Evolutionary conservation across 2,113 vertebrate species (phyloP).

Genomic region (Catharus bicknelli): DNA sequence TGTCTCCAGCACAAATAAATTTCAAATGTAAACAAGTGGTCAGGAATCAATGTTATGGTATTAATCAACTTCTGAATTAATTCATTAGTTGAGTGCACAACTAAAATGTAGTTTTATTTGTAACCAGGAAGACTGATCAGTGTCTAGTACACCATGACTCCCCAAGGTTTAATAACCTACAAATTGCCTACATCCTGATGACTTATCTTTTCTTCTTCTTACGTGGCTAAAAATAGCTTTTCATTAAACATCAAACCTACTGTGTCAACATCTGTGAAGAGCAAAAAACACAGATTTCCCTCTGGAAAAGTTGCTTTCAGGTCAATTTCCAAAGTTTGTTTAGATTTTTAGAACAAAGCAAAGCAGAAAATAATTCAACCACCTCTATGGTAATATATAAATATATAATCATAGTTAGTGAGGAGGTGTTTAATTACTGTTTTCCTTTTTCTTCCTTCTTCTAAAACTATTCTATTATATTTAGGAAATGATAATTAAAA

Average conservation of each 20-base stretch:
- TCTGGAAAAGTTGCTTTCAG: not conserved
- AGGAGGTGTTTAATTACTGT: not conserved
- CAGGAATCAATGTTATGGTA: not conserved
- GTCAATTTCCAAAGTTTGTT: not conserved
- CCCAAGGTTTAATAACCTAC: not conserved
- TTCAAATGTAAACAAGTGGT: not conserved
- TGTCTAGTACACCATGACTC: not conserved
- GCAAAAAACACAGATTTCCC: not conserved
- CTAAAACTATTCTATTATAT: not conserved
- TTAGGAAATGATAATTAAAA: not conserved
- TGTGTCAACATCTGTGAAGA: not conserved
- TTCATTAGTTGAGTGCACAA: not conserved
- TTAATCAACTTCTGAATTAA: not conserved
- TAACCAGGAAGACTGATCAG: not conserved
- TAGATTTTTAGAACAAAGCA: not conserved
- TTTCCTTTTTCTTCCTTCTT: not conserved
- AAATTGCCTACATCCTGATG: not conserved
- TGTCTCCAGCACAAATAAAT: not conserved
- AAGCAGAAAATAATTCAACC: not conserved
- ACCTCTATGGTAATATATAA: not conserved
- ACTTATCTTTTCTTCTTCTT: not conserved
- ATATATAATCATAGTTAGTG: not conserved
- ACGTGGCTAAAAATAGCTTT: not conserved
- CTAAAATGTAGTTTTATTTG: not conserved
- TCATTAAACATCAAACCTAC: not conserved